A percentile compares a stretch with the other conserved stretches of the same genome.
These are phyloP conservation scores for Cyanoramphus novaezelandiae DNA, from an alignment of 2,113 vertebrate species.

Conservation along the genomic window DNA sequence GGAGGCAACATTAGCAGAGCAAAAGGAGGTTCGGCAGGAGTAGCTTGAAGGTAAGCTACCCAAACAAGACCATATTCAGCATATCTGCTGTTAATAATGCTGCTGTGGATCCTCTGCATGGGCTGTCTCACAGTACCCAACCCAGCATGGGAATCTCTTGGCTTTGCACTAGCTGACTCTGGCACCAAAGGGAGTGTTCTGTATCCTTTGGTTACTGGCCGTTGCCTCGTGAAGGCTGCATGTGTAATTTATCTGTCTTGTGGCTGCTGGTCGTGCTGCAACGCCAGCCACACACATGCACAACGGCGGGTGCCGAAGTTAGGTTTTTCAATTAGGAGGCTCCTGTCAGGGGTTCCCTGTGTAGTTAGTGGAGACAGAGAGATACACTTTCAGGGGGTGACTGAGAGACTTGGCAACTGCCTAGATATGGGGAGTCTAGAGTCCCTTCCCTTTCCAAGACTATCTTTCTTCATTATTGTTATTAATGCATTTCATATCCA, in stretches of 20 bases:
- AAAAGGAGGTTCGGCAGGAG: background rate
- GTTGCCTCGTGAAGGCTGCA: rapidly evolving
- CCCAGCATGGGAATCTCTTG: background rate
- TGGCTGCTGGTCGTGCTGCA: background rate
- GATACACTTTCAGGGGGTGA: background rate
- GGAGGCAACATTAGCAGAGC: background rate
- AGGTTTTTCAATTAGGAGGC: background rate
- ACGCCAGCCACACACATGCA: background rate
- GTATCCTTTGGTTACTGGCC: background rate
- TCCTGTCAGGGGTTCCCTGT: background rate
- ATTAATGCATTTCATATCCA: background rate
- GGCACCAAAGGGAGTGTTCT: background rate
- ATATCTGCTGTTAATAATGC: background rate
- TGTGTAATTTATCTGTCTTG: rapidly evolving
- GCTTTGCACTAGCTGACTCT: background rate
- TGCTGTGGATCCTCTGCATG: background rate
- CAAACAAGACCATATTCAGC: background rate
- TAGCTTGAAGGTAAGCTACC: background rate
- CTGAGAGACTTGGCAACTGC: background rate
- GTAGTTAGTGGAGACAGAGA: background rate
- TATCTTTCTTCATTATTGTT: background rate
- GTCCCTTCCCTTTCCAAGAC: background rate
- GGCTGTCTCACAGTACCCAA: background rate
- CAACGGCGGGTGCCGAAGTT: background rate
- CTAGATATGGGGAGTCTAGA: background rate